These are phyloP conservation scores for Steatornis caripensis DNA, from an alignment of 2,113 vertebrate species.

Conservation along the genomic window DNA sequence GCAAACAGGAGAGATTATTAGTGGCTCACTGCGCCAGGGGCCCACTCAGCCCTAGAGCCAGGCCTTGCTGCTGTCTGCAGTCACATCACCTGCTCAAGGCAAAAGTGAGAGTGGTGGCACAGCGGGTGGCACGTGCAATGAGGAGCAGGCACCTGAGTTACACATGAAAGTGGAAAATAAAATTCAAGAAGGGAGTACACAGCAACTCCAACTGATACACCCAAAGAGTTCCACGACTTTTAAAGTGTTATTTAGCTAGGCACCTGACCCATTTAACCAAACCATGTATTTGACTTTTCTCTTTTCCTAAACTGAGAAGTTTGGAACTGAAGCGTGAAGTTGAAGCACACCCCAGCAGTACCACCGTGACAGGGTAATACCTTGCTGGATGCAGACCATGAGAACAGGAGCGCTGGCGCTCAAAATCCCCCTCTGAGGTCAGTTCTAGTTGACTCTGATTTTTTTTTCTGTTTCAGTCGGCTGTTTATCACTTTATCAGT, in stretches of 20 bases:
- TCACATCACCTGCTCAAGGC: background rate
- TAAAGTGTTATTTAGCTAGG: background rate
- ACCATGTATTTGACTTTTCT: background rate
- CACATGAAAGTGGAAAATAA: background rate
- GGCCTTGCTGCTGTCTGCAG: fast-evolving
- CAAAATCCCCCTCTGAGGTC: background rate
- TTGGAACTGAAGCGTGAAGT: background rate
- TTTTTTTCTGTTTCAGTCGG: background rate
- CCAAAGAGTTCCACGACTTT: background rate
- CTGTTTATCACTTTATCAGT: background rate
- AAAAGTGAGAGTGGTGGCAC: background rate
- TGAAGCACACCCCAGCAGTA: background rate
- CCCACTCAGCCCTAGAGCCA: background rate
- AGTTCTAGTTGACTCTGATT: background rate
- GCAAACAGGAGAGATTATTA: background rate
- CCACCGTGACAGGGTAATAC: background rate
- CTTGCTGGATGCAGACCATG: background rate
- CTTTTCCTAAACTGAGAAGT: background rate
- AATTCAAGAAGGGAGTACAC: background rate
- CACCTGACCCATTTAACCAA: background rate
- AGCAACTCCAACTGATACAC: background rate
- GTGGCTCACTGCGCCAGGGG: fast-evolving
- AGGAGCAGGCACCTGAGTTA: background rate
- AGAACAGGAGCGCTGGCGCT: background rate
- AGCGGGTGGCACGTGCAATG: background rate